A percentile compares a stretch with the other conserved stretches of the same genome.
phyloP scores from a whole-genome alignment of 2,113 vertebrate species.

The Tragulus kanchil region DNA sequence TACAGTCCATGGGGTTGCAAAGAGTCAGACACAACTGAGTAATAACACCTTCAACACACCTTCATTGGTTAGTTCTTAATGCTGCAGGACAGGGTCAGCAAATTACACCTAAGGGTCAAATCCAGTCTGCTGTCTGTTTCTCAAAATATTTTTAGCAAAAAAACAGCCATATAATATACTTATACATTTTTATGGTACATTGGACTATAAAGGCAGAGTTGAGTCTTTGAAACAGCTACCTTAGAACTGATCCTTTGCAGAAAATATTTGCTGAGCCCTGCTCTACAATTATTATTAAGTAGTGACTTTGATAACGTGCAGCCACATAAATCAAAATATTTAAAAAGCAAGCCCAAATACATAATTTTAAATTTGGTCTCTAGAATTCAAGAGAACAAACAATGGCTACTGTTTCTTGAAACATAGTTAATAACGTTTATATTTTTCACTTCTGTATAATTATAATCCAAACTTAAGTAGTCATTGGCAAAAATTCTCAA shows the following conservation, averaged over 20 bases:
- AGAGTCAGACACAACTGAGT: too few species aligned
- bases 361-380: background rate
- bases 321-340: background rate
- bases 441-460: background rate
- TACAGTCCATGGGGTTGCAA: too few species aligned
- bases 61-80: background rate
- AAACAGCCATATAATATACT: too few species aligned
- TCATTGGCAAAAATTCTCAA: background rate
- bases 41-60: too few species aligned
- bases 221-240: background rate
- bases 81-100: too few species aligned
- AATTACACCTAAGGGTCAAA: background rate
- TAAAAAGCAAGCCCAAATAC: background rate
- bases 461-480: background rate
- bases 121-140: background rate
- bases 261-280: background rate
- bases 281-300: background rate
- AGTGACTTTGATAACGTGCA: background rate
- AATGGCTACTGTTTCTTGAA: background rate
- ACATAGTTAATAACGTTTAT: background rate
- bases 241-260: background rate
- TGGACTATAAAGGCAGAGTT: background rate
- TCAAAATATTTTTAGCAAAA: background rate
- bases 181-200: background rate
- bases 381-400: background rate